Evolutionary conservation across 2,113 vertebrate genomes (phyloP).

Genomic region (Axis porcinus): DNA sequence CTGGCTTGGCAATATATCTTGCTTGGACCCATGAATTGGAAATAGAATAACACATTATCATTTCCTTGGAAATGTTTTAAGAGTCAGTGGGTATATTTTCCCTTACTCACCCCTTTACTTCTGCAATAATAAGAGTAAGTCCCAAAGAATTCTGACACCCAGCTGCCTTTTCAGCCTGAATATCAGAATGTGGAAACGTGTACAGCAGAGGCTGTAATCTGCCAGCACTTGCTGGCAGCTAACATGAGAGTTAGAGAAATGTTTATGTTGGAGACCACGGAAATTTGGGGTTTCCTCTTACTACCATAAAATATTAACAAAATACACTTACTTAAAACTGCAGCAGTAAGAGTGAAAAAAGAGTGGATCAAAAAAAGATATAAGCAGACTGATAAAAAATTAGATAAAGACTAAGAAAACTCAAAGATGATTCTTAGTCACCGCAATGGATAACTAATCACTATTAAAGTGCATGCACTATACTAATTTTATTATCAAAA

Average conservation of each 20-base stretch:
- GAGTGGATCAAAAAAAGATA: background rate
- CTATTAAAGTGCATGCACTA: background rate
- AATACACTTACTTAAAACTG: background rate
- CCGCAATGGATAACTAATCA: background rate
- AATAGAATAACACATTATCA: background rate
- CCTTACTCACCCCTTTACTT: background rate
- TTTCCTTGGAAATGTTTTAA: background rate
- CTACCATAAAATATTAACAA: background rate
- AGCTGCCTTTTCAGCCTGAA: background rate
- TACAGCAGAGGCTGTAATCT: background rate
- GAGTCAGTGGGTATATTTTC: background rate
- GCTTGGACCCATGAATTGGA: background rate
- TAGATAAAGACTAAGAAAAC: background rate
- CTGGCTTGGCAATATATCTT: background rate
- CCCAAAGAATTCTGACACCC: background rate
- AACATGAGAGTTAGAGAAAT: background rate
- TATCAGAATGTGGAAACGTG: background rate
- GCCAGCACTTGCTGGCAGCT: background rate
- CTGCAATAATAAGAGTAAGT: background rate
- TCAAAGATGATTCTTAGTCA: background rate
- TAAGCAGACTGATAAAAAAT: background rate
- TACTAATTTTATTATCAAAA: background rate
- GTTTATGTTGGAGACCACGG: background rate
- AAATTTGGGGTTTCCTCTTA: background rate
- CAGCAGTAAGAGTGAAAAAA: background rate